A percentile compares a stretch with the other conserved stretches of the same genome.
phyloP scores from a whole-genome alignment of 2,888 invertebrate genomes.

The Drosophila rellima region DNA sequence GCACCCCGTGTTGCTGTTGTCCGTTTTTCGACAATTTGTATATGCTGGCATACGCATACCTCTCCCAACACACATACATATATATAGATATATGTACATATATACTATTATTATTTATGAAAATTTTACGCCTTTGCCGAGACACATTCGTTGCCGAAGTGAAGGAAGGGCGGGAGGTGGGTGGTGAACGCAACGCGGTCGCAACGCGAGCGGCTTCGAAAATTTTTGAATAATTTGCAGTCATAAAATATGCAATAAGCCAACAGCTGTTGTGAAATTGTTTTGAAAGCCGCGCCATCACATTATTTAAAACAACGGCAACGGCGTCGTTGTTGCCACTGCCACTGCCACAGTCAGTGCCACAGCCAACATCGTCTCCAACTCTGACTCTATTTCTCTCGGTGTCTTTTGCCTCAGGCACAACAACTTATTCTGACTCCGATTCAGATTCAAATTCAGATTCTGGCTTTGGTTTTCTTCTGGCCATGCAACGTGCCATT shows the following conservation, averaged over 20 bases:
- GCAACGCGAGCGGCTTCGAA: constrained; percentile 65
- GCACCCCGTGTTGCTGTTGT: constrained; percentile 35
- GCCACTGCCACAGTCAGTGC: constrained; percentile 8
- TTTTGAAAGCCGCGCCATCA: constrained; percentile 86
- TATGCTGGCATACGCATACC: constrained; percentile 41
- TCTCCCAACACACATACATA: constrained; percentile 11
- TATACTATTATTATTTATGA: constrained; percentile 67
- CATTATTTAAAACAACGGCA: constrained; percentile 82
- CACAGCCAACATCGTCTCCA: constrained; percentile 3
- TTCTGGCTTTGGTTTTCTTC: neutral
- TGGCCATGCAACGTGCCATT: neutral
- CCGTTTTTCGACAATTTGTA: constrained; percentile 77
- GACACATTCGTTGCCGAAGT: constrained; percentile 20
- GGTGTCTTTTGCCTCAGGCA: constrained; percentile 12
- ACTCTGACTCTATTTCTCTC: constrained; percentile 1
- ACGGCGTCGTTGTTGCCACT: constrained; percentile 31
- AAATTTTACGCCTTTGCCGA: constrained; percentile 63
- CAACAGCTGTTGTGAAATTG: constrained; percentile 86
- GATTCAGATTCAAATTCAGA: constrained; percentile 20
- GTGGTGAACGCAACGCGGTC: constrained; percentile 17
- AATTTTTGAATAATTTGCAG: constrained; percentile 86
- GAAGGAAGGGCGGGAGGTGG: neutral
- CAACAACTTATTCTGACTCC: constrained; percentile 5
- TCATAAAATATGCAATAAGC: constrained; percentile 86
- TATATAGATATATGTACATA: constrained; percentile 12